Evolutionary conservation across 1,140 invertebrate species (phyloP).

Genomic region (Ips typographus): DNA sequence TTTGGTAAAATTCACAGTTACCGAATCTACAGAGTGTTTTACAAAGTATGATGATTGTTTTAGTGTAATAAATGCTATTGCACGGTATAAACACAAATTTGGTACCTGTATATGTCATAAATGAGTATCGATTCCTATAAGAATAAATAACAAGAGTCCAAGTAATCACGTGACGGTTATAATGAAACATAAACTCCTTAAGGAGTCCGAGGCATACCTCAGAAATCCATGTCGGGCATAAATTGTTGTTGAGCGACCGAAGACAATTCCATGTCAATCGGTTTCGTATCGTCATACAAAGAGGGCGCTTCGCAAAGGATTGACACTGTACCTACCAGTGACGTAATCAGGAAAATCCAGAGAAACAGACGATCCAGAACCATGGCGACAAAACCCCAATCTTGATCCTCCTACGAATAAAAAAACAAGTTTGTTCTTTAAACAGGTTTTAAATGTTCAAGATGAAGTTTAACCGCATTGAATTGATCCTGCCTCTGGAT

Average conservation of each 20-base stretch:
- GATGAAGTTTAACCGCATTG: conserved; percentile 68
- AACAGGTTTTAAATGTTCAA: not conserved
- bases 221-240: conserved; percentile 56
- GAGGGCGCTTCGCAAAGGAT: conserved; percentile 89
- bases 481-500: conserved; percentile 92
- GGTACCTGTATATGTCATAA: no score
- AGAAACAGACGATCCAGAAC: conserved; percentile 96
- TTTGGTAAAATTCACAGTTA: no score
- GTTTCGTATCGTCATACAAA: conserved; percentile 85
- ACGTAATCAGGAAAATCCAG: conserved; percentile 92
- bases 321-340: conserved; percentile 83
- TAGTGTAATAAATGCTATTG: no score
- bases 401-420: conserved; percentile 82
- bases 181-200: no score
- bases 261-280: conserved; percentile 85
- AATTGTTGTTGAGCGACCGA: conserved; percentile 79
- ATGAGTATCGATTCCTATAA: no score
- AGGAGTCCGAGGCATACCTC: not conserved
- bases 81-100: no score
- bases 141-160: no score
- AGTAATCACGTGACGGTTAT: no score
- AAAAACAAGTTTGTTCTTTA: not conserved
- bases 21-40: no score
- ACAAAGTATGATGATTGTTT: no score
- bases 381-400: conserved; percentile 99